Base-by-base conservation (phyloP, 2,888 invertebrate species). In the Eumacrocentrus americanus region DNA sequence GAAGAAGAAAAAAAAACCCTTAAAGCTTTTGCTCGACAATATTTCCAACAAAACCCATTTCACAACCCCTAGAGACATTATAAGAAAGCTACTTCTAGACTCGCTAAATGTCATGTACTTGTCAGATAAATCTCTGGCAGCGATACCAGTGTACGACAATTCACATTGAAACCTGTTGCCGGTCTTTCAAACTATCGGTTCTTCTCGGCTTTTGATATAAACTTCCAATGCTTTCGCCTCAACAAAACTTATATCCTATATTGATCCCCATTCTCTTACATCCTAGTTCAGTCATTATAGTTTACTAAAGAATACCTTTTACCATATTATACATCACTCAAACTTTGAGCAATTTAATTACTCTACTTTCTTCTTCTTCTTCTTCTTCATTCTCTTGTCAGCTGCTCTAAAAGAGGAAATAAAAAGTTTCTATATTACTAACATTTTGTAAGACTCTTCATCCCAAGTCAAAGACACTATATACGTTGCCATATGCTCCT, bases 141-240 rank as follows among this genome's bases (percentile, higher is more conserved):
- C n/a, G n/a, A 29, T 29, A 29, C 4, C 9, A 12, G 9, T 4
- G 2, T n/a, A 38, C 22, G 29, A 34, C 29, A 54, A 44, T 44
- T 18, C 16, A 44, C 12, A 22, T 16, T 37, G 54, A 60, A n/a
- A 60, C 60, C 60, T 60, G 60, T 60, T 60, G 60, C 60, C 48
- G 46, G 53, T 48, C 35, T 48, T 47, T 59, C 38, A 53, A 5
- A 40, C 29, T 34, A 42, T 34, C 44, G n/a, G 16, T 34, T 14
- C 44, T 12, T 20, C 20, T 4, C 12, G 12, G 4, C 18, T 18
- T 40, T 52, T 40, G 23, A 40, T 9, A 14, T 7, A 34, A 22
- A 2, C 1, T 18, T 52, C 22, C 23, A 37, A 37, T 38, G 2
- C 22, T 12, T 52, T 3, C n/a, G 18, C 4, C 34, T 9, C 9